These are phyloP conservation scores for Phortica variegata DNA, from an alignment of 1,140 invertebrate species.

Conservation along the genomic window DNA sequence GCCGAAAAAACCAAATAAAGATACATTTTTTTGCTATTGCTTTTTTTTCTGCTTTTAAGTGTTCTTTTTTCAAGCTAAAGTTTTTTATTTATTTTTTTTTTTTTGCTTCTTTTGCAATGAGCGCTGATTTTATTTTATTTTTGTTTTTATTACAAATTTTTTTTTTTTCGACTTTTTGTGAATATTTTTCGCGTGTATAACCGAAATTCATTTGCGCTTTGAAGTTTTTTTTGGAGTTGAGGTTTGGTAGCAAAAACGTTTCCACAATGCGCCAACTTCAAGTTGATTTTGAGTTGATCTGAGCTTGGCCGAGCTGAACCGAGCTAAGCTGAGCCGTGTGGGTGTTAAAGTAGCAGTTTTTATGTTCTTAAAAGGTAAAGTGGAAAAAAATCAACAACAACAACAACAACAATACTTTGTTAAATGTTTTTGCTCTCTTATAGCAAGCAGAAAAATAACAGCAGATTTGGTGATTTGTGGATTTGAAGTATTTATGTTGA, in stretches of 20 bases:
- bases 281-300: too few species aligned
- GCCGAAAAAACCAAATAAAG: conserved; percentile 8
- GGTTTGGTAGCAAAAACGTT: conserved; percentile 32
- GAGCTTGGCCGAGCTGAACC: too few species aligned
- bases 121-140: conserved; percentile 2
- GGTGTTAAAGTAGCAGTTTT: conserved; percentile 22
- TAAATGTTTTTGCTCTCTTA: too few species aligned
- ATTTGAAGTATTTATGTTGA: too few species aligned
- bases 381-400: not conserved
- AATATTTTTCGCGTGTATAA: conserved; percentile 3
- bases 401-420: not conserved
- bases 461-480: too few species aligned
- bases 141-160: conserved; percentile 8
- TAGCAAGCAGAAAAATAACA: too few species aligned
- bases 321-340: too few species aligned
- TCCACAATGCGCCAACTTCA: conserved; percentile 6
- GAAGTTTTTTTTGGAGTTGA: conserved; percentile 16
- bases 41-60: not conserved
- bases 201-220: conserved; percentile 1
- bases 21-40: conserved; percentile 8
- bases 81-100: conserved; percentile 11
- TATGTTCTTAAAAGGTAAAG: not conserved
- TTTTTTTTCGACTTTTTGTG: conserved; percentile 4
- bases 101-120: not conserved
- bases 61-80: conserved; percentile 1